Evolutionary conservation across 2,113 vertebrate genomes (phyloP).

Genomic region (Poeciliopsis occidentalis): DNA sequence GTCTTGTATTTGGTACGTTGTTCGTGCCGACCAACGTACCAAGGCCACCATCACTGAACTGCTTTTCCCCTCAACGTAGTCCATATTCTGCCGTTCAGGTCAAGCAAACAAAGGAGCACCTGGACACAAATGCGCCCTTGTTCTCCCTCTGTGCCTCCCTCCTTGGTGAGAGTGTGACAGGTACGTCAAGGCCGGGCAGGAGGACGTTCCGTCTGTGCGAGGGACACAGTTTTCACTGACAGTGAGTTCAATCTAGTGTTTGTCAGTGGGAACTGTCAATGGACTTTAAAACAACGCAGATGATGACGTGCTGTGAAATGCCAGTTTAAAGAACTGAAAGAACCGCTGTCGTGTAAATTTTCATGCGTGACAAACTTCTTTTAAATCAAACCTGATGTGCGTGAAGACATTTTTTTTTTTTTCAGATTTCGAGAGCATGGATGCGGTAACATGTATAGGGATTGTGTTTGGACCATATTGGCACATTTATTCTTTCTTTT

Average conservation of each 20-base stretch:
- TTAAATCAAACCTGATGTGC: too few relatives aligned
- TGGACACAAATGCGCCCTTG: conserved; percentile 57
- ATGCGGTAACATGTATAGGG: too few relatives aligned
- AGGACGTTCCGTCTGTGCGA: background rate
- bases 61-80: background rate
- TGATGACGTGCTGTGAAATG: background rate
- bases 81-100: conserved; percentile 5
- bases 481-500: too few relatives aligned
- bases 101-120: conserved; percentile 64
- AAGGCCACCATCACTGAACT: conserved; percentile 23
- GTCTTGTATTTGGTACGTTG: too few relatives aligned
- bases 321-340: background rate
- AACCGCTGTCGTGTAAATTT: background rate
- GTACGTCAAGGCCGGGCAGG: conserved; percentile 40
- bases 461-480: too few relatives aligned
- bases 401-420: too few relatives aligned
- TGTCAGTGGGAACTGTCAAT: conserved; percentile 11
- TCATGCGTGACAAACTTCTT: too few relatives aligned
- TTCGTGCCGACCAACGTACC: background rate
- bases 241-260: background rate
- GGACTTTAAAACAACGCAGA: background rate
- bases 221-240: background rate
- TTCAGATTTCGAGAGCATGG: too few relatives aligned
- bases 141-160: conserved; percentile 5
- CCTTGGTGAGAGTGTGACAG: conserved; percentile 39